A percentile compares a stretch with the other conserved stretches of the same genome.
Conservation (phyloP, 2,113 vertebrate species). For the Scomber japonicus region DNA sequence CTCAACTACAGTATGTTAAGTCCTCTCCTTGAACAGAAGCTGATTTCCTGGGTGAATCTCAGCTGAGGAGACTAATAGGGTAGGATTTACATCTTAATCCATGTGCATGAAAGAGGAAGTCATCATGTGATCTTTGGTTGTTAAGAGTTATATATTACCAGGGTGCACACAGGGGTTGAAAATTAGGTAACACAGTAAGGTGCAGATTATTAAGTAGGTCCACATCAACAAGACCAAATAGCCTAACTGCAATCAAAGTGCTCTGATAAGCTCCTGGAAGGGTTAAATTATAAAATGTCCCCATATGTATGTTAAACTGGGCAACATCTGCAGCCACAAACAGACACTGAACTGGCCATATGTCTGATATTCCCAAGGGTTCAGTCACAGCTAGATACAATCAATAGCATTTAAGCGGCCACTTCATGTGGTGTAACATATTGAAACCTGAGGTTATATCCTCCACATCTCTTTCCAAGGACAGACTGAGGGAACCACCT, state of each 20-base stretch:
- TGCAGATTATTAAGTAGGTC: slow-evolving; percentile 45
- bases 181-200: slow-evolving; percentile 44
- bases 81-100: slow-evolving; percentile 66
- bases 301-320: slow-evolving; percentile 42
- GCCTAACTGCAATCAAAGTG: slow-evolving; percentile 11
- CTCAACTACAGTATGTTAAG: background rate
- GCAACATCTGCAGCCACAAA: slow-evolving; percentile 51
- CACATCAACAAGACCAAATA: slow-evolving; percentile 31
- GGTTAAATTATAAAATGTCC: slow-evolving; percentile 36
- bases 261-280: slow-evolving; percentile 13
- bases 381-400: slow-evolving; percentile 40
- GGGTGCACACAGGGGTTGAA: slow-evolving; percentile 35
- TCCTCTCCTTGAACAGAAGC: slow-evolving; percentile 29
- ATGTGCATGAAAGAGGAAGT: slow-evolving; percentile 41
- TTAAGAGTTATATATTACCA: slow-evolving; percentile 39
- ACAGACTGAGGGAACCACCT: slow-evolving; percentile 27
- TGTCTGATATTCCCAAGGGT: slow-evolving; percentile 60
- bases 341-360: slow-evolving; percentile 49
- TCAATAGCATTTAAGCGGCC: slow-evolving; percentile 60
- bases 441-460: slow-evolving; percentile 37
- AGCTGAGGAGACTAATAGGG: slow-evolving; percentile 31
- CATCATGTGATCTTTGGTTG: slow-evolving; percentile 29
- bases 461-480: slow-evolving; percentile 30
- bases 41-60: slow-evolving; percentile 32
- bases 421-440: slow-evolving; percentile 35